Percentiles rank a stretch among this genome's conserved stretches.
Evolutionary conservation across 2,797 vertebrate genomes (phyloP).

Genomic region (Loris lydekkerianus): DNA sequence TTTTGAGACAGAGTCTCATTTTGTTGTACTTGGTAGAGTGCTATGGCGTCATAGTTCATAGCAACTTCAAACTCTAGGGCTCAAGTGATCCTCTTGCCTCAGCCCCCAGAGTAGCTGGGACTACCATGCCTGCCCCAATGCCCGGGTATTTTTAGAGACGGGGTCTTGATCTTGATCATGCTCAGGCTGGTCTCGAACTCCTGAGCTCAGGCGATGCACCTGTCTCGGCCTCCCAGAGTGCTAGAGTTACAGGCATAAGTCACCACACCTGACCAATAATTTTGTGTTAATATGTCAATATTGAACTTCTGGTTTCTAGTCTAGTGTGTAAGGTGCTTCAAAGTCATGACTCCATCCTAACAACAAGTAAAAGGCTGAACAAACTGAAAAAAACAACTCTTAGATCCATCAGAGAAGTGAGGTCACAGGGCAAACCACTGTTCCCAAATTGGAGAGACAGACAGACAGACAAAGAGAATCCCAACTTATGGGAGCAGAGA

Average conservation of each 20-base stretch:
- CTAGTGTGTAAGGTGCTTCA: background rate
- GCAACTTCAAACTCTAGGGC: too few relatives aligned
- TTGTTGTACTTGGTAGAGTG: background rate
- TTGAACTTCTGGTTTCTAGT: background rate
- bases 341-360: background rate
- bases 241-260: background rate
- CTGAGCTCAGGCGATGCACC: too few relatives aligned
- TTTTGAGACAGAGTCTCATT: background rate
- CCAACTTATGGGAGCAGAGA: background rate
- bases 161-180: too few relatives aligned
- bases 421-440: background rate
- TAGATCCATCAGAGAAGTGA: background rate
- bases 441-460: background rate
- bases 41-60: background rate
- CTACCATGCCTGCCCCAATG: too few relatives aligned
- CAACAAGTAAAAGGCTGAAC: background rate
- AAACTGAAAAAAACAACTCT: constrained; percentile 21
- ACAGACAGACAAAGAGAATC: background rate
- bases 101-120: too few relatives aligned
- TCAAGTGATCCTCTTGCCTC: too few relatives aligned
- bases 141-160: too few relatives aligned
- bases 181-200: too few relatives aligned
- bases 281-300: background rate
- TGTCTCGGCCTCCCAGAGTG: too few relatives aligned
- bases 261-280: background rate